A percentile compares a stretch with the other conserved stretches of the same genome.
Conservation (phyloP, 1,140 invertebrate species). For the Argopecten irradians region DNA sequence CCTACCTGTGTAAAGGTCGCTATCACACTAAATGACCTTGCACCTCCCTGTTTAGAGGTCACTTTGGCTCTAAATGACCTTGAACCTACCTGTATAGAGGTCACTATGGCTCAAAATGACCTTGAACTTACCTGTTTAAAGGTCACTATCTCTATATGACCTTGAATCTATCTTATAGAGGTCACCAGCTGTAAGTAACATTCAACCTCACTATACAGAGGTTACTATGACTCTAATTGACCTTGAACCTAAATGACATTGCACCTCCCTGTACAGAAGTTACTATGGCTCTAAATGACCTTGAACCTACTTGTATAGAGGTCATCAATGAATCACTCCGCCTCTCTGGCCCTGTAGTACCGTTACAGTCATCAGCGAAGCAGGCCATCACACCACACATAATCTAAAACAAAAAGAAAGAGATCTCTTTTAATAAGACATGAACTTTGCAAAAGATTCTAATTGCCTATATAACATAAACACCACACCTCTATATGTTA, state of each 20-base stretch:
- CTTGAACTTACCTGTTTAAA: conserved; percentile 52
- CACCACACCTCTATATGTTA: too few species aligned
- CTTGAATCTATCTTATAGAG: conserved; percentile 54
- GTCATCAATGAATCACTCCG: conserved; percentile 49
- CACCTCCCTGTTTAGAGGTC: conserved; percentile 40
- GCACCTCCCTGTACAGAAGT: too few species aligned
- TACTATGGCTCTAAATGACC: neutral
- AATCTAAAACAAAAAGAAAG: conserved; percentile 40
- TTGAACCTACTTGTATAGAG: conserved; percentile 53
- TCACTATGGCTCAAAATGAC: neutral
- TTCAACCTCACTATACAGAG: conserved; percentile 44
- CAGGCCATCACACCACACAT: conserved; percentile 62
- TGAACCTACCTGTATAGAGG: too few species aligned
- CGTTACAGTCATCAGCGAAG: conserved; percentile 52
- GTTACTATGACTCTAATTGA: too few species aligned
- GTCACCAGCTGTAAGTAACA: conserved; percentile 50
- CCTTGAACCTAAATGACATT: too few species aligned
- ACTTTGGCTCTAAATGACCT: too few species aligned
- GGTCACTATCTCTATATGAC: conserved; percentile 50
- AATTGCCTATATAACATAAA: too few species aligned
- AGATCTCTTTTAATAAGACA: too few species aligned
- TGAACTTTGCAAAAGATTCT: too few species aligned
- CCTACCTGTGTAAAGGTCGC: conserved; percentile 51
- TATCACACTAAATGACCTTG: conserved; percentile 53
- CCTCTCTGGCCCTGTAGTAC: conserved; percentile 53